phyloP scores from a whole-genome alignment of 2,113 vertebrate genomes.

The Chloebia gouldiae region DNA sequence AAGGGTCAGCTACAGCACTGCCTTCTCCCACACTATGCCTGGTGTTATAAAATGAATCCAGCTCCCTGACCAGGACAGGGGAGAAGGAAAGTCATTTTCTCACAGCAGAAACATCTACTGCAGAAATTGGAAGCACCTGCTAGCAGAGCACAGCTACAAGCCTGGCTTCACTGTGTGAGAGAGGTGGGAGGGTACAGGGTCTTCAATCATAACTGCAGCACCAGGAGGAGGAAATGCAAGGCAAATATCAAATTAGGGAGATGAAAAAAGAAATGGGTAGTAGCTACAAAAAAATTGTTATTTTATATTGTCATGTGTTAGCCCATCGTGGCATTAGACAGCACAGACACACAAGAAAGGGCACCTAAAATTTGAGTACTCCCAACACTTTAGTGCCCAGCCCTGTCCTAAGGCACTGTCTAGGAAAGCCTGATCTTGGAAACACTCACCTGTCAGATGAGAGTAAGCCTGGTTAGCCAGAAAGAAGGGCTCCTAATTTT shows the following conservation, averaged over 20 bases:
- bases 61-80: neutral
- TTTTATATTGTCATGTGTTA: neutral
- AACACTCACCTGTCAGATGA: neutral
- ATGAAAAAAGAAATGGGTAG: neutral
- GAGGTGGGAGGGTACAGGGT: neutral
- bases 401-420: neutral
- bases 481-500: neutral
- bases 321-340: neutral
- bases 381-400: neutral
- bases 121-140: neutral
- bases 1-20: neutral
- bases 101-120: neutral
- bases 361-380: neutral
- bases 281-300: rapidly evolving
- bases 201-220: neutral
- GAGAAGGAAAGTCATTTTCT: neutral
- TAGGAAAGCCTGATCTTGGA: neutral
- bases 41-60: neutral
- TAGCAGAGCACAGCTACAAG: neutral
- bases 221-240: neutral
- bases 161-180: neutral
- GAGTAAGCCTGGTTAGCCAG: neutral
- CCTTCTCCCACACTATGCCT: neutral
- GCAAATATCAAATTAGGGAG: neutral
- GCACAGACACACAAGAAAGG: neutral